Evolutionary conservation across 2,113 vertebrate species (phyloP).

Genomic region (Oreochromis niloticus): DNA sequence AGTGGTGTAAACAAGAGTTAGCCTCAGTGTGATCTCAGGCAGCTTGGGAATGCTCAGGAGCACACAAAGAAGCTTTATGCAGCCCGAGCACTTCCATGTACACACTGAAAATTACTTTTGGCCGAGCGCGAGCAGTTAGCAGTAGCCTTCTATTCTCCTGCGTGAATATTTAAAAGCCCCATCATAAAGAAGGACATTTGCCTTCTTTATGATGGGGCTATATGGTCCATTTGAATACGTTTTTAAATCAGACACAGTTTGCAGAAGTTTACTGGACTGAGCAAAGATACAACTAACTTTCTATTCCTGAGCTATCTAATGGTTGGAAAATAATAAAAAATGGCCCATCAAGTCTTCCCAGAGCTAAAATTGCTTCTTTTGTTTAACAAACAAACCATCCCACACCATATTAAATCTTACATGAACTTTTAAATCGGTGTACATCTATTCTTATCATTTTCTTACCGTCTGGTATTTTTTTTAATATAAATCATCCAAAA

Average conservation of each 20-base stretch:
- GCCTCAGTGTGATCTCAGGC: slow-evolving; percentile 39
- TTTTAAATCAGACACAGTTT: not conserved
- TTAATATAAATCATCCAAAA: not conserved
- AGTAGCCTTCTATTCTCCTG: not conserved
- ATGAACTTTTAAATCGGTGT: not conserved
- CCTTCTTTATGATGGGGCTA: not conserved
- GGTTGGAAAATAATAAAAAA: not conserved
- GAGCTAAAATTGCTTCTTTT: not conserved
- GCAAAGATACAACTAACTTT: not conserved
- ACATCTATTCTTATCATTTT: not conserved
- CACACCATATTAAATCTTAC: not conserved
- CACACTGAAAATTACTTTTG: slow-evolving; percentile 41
- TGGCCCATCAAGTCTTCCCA: not conserved
- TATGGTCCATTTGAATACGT: not conserved
- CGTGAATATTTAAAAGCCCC: not conserved
- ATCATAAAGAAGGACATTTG: not conserved
- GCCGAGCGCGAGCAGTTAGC: not conserved
- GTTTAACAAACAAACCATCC: not conserved
- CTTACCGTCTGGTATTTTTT: not conserved
- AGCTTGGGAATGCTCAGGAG: slow-evolving; percentile 31
- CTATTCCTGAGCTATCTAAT: not conserved
- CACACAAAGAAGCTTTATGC: slow-evolving; percentile 61
- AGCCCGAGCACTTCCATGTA: not conserved
- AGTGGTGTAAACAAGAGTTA: slow-evolving; percentile 29
- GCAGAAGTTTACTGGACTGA: not conserved